Evolutionary conservation across 2,888 invertebrate genomes (phyloP).

Genomic region (Troides oblongomaculatus): DNA sequence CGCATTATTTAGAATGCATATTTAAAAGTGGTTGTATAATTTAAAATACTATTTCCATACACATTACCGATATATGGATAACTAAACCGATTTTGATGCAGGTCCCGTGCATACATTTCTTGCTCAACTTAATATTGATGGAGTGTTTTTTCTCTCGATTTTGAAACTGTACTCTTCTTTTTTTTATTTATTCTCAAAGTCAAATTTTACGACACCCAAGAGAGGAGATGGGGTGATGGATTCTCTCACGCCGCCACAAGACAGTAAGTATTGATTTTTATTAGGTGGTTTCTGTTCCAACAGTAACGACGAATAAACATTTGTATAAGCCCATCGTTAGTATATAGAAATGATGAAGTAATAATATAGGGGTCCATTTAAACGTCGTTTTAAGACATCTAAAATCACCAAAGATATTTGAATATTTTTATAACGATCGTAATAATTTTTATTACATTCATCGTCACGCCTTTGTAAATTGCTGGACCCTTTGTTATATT

Average conservation of each 20-base stretch:
- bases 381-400: no score
- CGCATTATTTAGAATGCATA: no score
- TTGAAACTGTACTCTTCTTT: background rate
- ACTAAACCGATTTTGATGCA: no score
- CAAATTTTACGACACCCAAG: background rate
- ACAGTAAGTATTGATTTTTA: constrained; percentile 22
- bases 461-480: no score
- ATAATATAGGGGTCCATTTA: background rate
- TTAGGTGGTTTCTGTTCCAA: constrained; percentile 1
- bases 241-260: background rate
- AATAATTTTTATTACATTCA: no score
- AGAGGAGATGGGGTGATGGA: background rate
- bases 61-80: no score
- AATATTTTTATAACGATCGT: no score
- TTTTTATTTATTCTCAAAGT: background rate
- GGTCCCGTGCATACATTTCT: background rate
- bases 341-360: background rate
- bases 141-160: background rate
- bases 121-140: background rate
- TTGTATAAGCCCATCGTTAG: background rate
- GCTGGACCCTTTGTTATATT: no score
- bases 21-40: no score
- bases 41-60: no score
- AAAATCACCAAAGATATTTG: no score
- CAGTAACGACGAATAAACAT: background rate